Evolutionary conservation across 2,113 vertebrate species (phyloP).

Genomic region (Takifugu bimaculatus): DNA sequence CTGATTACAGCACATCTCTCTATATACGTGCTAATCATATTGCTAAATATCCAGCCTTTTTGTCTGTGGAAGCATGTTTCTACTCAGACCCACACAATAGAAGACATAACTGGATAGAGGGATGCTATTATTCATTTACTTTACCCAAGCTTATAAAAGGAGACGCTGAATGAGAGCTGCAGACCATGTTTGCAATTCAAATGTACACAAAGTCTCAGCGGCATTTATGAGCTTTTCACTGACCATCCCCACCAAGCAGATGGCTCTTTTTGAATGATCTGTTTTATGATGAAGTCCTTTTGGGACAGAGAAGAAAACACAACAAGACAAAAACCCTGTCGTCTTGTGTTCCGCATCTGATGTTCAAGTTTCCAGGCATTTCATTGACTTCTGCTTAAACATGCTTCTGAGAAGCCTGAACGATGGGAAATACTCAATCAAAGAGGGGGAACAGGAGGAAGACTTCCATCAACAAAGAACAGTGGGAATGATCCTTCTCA

Average conservation of each 20-base stretch:
- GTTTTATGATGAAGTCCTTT: constrained; percentile 28
- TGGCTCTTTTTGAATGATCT: constrained; percentile 41
- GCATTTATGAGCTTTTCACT: constrained; percentile 34
- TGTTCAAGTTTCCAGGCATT: constrained; percentile 2
- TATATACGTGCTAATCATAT: constrained; percentile 48
- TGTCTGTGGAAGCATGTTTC: constrained; percentile 3
- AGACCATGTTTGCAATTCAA: constrained; percentile 41
- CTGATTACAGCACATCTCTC: constrained; percentile 56
- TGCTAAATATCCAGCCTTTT: constrained; percentile 39
- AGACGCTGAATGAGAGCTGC: constrained; percentile 29
- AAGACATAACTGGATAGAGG: constrained; percentile 7
- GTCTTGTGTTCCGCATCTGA: not conserved
- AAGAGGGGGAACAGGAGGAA: constrained; percentile 3
- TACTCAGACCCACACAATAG: constrained; percentile 13
- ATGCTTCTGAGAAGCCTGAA: constrained; percentile 15
- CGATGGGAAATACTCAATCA: not conserved
- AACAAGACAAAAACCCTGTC: not conserved
- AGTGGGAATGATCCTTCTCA: constrained; percentile 5
- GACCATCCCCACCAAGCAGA: constrained; percentile 13
- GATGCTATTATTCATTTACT: constrained; percentile 8
- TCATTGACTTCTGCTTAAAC: constrained; percentile 14
- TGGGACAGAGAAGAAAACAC: constrained; percentile 12
- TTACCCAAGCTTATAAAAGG: constrained; percentile 25
- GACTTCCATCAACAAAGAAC: not conserved
- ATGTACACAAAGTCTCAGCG: constrained; percentile 14